Evolutionary conservation across 2,113 vertebrate species (phyloP), one percentile per base, ranked within the genome.

Genomic region (Neoarius graeffei): DNA sequence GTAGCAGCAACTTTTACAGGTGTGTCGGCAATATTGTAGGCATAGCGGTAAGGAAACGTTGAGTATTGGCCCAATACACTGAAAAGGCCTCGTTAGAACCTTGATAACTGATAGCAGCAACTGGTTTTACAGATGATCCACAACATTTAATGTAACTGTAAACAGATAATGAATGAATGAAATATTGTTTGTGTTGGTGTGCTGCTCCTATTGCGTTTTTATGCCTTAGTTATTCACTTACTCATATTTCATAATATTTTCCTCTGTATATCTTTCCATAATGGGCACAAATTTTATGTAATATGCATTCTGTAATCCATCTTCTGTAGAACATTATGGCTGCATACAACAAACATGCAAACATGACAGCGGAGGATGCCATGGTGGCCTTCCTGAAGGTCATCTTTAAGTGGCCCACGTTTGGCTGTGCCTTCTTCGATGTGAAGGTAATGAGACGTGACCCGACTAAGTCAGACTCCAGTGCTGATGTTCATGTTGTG

Each of bases 401-500:
- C 2, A 95, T 99, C 84, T 90, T 89, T 85, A 96, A 95, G 30
- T 99, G 98, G 98, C 96, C 96, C 15, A 99, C 98, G 0, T 99
- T 99, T 10, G 98, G 98, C 67, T 99, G 97, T n/a, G 97, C 98
- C 23, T 99, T 99, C 93, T 99, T 99, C 66, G 96, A 99, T 90
- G 98, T 99, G 90, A 99, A 99, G 97, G 98, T 99, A 89, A 89
- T 73, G 50, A 67, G 60, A 48, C 25, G 8, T 30, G 5, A 52
- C 88, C 7, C 19, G 73, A 7, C 0, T 48, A 27, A 54, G 69
- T 59, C 52, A 25, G 30, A 27, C 23, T 14, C 42, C 15, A 23
- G 64, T 25, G 11, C 10, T 30, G 0, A n/a, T n/a, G 30, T 23
- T 27, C 5, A 25, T 52, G 13, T 19, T 81, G 64, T 48, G 27